These are phyloP conservation scores for Petrocephalus zakoni DNA, from an alignment of 2,113 vertebrate species.

Conservation along the genomic window DNA sequence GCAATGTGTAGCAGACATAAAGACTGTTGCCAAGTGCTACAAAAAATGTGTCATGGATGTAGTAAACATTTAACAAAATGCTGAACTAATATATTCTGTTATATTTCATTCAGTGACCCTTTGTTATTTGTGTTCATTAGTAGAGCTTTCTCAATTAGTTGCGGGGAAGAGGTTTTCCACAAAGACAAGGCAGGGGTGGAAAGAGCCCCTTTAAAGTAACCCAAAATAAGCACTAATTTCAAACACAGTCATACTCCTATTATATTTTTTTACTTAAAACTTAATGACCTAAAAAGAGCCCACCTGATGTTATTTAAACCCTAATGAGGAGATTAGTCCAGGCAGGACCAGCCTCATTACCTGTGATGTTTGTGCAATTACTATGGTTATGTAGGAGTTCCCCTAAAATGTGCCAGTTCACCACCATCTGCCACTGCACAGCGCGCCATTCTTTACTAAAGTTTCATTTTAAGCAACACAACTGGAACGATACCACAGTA, in stretches of 20 bases:
- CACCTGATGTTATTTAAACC: conserved; percentile 4
- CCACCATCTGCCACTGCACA: neutral
- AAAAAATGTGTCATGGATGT: neutral
- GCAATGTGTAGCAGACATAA: neutral
- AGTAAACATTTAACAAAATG: neutral
- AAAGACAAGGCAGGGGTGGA: neutral
- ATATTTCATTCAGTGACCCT: neutral
- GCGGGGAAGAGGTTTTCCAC: neutral
- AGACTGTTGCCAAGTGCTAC: neutral
- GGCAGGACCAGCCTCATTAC: neutral
- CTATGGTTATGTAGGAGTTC: neutral
- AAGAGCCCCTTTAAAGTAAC: neutral
- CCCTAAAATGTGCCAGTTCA: neutral
- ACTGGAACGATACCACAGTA: neutral
- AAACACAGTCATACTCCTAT: neutral
- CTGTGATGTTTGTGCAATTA: neutral
- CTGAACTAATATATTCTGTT: neutral
- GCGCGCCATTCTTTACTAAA: neutral
- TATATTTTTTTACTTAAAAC: neutral
- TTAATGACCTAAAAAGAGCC: neutral
- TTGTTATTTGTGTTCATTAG: neutral
- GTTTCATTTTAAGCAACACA: neutral
- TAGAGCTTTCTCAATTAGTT: neutral
- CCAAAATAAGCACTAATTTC: neutral
- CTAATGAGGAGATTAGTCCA: conserved; percentile 1